A percentile compares a stretch with the other conserved stretches of the same genome.
Evolutionary conservation across 2,113 vertebrate genomes (phyloP).

Genomic region (Ailuropoda melanoleuca): DNA sequence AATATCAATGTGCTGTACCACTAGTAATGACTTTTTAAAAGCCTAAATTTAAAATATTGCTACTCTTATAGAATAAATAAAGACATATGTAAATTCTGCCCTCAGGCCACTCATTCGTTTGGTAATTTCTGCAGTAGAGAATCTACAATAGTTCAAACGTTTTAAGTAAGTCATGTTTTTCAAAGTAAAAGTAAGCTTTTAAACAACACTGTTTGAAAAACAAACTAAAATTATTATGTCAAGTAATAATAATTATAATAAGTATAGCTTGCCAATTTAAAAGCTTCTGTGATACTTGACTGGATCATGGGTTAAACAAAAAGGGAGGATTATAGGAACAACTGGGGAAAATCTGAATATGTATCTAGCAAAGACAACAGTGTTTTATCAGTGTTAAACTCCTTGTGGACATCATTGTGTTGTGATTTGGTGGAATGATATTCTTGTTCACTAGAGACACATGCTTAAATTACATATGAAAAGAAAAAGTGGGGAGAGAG

Average conservation of each 20-base stretch:
- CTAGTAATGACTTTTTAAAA: slow-evolving; percentile 35
- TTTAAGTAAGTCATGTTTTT: background rate
- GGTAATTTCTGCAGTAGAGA: background rate
- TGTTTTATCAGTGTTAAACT: background rate
- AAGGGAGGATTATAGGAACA: background rate
- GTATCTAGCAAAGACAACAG: background rate
- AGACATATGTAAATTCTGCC: slow-evolving; percentile 29
- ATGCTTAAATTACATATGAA: background rate
- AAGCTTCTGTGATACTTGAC: background rate
- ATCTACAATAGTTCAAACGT: slow-evolving; percentile 22
- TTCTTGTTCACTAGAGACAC: background rate
- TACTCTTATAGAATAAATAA: background rate
- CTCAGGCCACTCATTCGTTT: background rate
- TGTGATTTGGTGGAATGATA: background rate
- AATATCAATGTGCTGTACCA: background rate
- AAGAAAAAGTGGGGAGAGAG: background rate
- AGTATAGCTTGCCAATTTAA: background rate
- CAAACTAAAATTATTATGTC: background rate
- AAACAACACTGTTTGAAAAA: background rate
- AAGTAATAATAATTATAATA: background rate
- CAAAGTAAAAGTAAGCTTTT: background rate
- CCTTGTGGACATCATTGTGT: background rate
- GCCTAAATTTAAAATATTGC: slow-evolving; percentile 3
- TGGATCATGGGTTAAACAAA: background rate
- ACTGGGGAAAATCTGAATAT: background rate